Evolutionary conservation across 2,888 invertebrate species (phyloP).

Genomic region (Glaucopsyche alexis): DNA sequence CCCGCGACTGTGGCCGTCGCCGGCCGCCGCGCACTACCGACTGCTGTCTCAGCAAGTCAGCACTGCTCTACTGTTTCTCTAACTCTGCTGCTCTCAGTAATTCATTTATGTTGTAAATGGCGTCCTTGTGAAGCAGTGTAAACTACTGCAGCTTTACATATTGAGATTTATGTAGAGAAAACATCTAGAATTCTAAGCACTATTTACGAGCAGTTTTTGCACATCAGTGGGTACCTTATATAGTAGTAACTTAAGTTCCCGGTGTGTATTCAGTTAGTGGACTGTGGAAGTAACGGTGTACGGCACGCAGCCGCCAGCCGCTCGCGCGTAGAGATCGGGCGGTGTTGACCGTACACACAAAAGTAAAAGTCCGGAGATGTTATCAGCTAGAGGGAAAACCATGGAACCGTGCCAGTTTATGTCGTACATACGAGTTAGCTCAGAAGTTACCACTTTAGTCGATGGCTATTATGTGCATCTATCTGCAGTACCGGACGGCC

Average conservation of each 20-base stretch:
- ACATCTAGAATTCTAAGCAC: not conserved
- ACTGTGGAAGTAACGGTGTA: not conserved
- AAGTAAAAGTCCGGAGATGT: slow-evolving; percentile 4
- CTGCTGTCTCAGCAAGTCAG: not conserved
- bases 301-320: not conserved
- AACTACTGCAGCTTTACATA: not conserved
- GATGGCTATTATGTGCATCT: no score
- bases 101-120: not conserved
- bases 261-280: not conserved
- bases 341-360: not conserved
- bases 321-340: not conserved
- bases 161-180: not conserved
- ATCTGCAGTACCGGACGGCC: not conserved
- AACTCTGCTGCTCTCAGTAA: not conserved
- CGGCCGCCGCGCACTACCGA: not conserved
- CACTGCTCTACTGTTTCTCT: not conserved
- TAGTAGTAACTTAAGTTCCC: not conserved
- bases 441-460: no score
- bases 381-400: not conserved
- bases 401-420: not conserved
- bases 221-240: not conserved
- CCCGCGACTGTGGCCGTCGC: not conserved
- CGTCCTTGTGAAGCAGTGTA: not conserved
- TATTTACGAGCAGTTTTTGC: not conserved
- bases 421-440: not conserved